These are phyloP conservation scores for Pocillopora damicornis DNA, from an alignment of 64 coral and sea anemone genomes.

Conservation along the genomic window DNA sequence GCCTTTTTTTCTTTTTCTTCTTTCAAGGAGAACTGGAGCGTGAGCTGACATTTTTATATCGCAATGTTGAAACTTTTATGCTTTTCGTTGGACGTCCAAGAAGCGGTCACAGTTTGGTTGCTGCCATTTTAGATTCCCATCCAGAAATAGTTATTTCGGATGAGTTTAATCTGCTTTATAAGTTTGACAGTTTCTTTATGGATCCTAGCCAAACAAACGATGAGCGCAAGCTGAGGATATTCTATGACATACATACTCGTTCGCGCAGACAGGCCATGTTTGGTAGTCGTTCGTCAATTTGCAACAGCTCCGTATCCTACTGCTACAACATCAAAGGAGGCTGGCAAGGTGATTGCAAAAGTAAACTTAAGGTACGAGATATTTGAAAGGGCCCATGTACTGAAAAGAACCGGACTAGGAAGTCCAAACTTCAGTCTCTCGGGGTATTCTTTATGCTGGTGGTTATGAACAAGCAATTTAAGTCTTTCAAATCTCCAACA, in stretches of 20 bases:
- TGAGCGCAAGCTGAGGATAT: background rate
- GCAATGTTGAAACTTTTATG: background rate
- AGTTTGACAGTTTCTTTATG: background rate
- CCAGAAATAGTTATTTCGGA: background rate
- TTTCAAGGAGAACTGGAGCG: background rate
- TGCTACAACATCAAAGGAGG: background rate
- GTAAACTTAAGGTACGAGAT: background rate
- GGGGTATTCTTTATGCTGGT: too few species aligned
- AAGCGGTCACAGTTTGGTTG: background rate
- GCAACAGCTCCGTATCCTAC: background rate
- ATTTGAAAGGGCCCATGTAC: too few species aligned
- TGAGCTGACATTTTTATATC: background rate
- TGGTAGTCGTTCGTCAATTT: background rate
- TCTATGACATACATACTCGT: background rate
- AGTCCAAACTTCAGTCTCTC: too few species aligned
- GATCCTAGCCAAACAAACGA: background rate
- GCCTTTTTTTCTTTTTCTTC: background rate
- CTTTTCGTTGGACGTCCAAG: background rate
- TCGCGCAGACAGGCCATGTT: background rate
- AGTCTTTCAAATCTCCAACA: too few species aligned
- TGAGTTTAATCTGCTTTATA: background rate
- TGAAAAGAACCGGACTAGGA: too few species aligned
- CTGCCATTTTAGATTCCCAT: slow-evolving; percentile 5
- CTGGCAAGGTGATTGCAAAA: background rate
- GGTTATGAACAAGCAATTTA: too few species aligned